Evolutionary conservation across 2,888 invertebrate genomes (phyloP).

Genomic region (Dusona sp.): DNA sequence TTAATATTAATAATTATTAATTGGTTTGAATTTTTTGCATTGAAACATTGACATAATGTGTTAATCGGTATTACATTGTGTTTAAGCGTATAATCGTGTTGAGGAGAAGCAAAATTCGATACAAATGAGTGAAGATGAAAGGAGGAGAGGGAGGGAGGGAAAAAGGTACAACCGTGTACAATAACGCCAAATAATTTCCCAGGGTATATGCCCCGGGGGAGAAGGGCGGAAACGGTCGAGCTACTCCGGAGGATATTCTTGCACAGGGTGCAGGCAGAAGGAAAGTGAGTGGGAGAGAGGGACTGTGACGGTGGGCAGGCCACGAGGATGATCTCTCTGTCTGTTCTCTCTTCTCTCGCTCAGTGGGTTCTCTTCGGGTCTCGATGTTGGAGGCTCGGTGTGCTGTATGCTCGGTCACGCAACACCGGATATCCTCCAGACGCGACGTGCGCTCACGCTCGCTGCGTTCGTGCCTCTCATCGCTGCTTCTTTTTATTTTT

Average conservation of each 20-base stretch:
- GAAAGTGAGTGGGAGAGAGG: conserved; percentile 48
- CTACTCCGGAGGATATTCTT: conserved; percentile 57
- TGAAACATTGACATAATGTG: no score
- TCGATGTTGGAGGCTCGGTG: conserved; percentile 35
- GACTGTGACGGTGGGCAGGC: conserved; percentile 48
- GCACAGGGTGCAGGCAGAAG: conserved; percentile 20
- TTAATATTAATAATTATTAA: no score
- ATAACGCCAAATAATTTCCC: conserved; percentile 46
- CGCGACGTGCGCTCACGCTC: conserved; percentile 76
- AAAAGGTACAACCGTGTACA: background rate
- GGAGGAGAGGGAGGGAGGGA: background rate
- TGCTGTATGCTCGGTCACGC: conserved; percentile 74
- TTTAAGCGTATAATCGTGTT: no score
- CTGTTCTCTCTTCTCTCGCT: background rate
- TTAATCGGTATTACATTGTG: no score
- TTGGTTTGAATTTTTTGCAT: no score
- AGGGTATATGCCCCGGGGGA: conserved; percentile 47
- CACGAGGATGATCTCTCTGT: conserved; percentile 37
- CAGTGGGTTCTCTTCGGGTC: conserved; percentile 9
- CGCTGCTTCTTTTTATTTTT: conserved; percentile 56
- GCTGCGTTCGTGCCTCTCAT: conserved; percentile 65
- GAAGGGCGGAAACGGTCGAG: conserved; percentile 56
- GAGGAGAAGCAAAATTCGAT: background rate
- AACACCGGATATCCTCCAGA: conserved; percentile 84
- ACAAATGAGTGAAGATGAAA: background rate